Conservation (phyloP, 2,888 invertebrate species). For the Myopa tessellatipennis region DNA sequence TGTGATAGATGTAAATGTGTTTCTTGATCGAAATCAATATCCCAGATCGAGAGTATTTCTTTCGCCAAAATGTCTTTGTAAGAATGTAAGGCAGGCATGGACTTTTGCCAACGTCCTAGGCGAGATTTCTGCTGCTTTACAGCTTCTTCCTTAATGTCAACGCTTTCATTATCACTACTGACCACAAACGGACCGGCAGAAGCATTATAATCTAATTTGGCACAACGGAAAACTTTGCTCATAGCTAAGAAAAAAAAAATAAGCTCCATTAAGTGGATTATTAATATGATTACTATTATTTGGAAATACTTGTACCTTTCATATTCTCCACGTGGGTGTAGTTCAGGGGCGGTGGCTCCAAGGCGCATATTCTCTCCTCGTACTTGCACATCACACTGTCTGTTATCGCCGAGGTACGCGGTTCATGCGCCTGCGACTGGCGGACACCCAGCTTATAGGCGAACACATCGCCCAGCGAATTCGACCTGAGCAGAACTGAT, state of each 20-base stretch:
- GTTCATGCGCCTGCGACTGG: slow-evolving; percentile 40
- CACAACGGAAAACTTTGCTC: slow-evolving; percentile 55
- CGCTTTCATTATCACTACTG: slow-evolving; percentile 35
- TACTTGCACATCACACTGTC: slow-evolving; percentile 52
- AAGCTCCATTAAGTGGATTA: background rate
- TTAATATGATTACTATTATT: background rate
- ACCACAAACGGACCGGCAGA: slow-evolving; percentile 35
- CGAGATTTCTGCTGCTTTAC: background rate
- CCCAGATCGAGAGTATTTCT: slow-evolving; percentile 56
- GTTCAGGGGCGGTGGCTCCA: slow-evolving; percentile 44
- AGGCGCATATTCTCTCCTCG: slow-evolving; percentile 48
- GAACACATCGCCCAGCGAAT: slow-evolving; percentile 62
- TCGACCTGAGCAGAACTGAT: slow-evolving; percentile 56
- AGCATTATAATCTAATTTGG: slow-evolving; percentile 36
- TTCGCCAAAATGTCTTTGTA: slow-evolving; percentile 56
- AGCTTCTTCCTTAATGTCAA: slow-evolving; percentile 22
- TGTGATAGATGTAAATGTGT: slow-evolving; percentile 31
- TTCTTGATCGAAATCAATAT: slow-evolving; percentile 51
- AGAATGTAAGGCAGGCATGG: slow-evolving; percentile 47
- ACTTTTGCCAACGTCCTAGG: slow-evolving; percentile 56
- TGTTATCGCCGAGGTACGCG: slow-evolving; percentile 50
- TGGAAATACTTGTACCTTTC: slow-evolving; percentile 39
- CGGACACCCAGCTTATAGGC: slow-evolving; percentile 45
- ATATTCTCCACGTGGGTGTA: slow-evolving; percentile 54
- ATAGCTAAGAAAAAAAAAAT: slow-evolving; percentile 41